Conservation (phyloP, 2,113 vertebrate species). For the Callospermophilus lateralis region DNA sequence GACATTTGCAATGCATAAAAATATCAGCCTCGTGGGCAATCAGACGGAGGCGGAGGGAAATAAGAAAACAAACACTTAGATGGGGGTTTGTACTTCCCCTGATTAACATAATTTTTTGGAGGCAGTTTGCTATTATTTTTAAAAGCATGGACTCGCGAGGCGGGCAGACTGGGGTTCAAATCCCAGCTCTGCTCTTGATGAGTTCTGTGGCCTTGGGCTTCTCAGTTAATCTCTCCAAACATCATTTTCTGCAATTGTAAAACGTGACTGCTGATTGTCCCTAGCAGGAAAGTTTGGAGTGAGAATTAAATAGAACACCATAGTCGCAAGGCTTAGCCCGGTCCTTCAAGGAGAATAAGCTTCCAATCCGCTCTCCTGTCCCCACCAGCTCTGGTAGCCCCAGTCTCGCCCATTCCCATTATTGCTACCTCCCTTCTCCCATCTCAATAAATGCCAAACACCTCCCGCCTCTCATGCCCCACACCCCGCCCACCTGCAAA, state of each 20-base stretch:
- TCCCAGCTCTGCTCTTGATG: background rate
- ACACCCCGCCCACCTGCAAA: background rate
- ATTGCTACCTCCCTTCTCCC: background rate
- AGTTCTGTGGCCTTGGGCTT: background rate
- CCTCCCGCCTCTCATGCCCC: background rate
- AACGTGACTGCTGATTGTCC: background rate
- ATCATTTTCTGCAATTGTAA: background rate
- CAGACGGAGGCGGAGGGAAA: background rate
- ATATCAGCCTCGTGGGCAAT: background rate
- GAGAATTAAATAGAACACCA: background rate
- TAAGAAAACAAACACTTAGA: background rate
- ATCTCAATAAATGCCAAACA: background rate
- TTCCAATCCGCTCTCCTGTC: background rate
- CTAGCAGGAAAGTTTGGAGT: background rate
- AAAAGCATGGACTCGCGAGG: background rate
- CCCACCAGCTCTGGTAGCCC: background rate
- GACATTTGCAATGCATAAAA: slow-evolving; percentile 59
- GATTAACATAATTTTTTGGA: background rate
- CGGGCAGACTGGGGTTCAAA: background rate
- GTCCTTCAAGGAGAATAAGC: background rate
- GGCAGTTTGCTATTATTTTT: background rate
- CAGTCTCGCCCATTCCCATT: background rate
- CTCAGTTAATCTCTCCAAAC: background rate
- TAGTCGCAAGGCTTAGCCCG: background rate
- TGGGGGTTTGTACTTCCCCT: fast-evolving